These are phyloP conservation scores for Leptosomus discolor DNA, from an alignment of 2,113 vertebrate genomes.

Conservation along the genomic window DNA sequence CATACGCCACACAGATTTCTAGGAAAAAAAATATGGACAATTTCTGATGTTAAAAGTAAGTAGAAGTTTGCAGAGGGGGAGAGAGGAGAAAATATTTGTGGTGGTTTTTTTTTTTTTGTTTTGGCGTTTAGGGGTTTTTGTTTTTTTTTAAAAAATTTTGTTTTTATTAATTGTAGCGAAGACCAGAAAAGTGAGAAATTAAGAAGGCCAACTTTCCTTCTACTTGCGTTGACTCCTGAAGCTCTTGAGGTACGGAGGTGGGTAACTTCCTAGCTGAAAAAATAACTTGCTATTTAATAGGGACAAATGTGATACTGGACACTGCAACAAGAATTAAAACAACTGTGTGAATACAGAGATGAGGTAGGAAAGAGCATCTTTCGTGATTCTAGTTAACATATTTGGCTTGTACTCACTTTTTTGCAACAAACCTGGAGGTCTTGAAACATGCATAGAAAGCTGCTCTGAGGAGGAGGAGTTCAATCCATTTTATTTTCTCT, in stretches of 20 bases:
- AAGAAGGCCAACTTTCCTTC: background rate
- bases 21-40: background rate
- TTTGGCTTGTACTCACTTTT: background rate
- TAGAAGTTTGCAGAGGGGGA: background rate
- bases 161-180: background rate
- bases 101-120: background rate
- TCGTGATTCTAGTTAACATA: background rate
- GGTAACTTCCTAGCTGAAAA: background rate
- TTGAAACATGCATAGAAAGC: background rate
- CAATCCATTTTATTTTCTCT: background rate
- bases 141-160: background rate
- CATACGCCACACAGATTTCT: background rate
- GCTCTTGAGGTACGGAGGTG: background rate
- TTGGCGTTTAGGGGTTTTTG: background rate
- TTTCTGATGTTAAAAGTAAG: background rate
- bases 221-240: background rate
- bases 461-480: background rate
- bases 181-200: background rate
- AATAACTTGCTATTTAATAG: background rate
- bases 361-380: background rate
- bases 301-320: background rate
- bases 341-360: background rate
- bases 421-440: background rate
- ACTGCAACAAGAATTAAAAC: background rate
- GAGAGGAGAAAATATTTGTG: background rate